Conservation (phyloP, 92 coral and sea anemone species). For the Siderastrea radians region DNA sequence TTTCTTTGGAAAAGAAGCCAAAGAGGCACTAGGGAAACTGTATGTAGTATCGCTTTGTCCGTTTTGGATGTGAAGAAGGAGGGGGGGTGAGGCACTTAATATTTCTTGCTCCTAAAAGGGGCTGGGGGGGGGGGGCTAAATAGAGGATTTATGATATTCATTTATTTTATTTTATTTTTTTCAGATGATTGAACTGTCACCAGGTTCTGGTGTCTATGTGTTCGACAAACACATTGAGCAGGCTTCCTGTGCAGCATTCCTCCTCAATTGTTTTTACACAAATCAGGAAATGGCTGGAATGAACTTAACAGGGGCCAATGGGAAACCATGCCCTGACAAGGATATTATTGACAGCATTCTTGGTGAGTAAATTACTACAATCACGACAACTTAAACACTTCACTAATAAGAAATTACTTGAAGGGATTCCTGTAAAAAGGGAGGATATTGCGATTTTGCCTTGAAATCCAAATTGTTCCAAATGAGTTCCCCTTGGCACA, state of each 20-base stretch:
- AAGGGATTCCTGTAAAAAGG: neutral
- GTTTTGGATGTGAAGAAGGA: too few species aligned
- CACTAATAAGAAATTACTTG: neutral
- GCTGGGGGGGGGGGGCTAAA: too few species aligned
- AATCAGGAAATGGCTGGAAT: constrained; percentile 54
- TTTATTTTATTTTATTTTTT: neutral
- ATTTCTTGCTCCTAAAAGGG: too few species aligned
- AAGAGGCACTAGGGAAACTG: too few species aligned
- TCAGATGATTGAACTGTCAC: constrained; percentile 52
- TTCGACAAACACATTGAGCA: constrained; percentile 52
- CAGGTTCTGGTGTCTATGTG: constrained; percentile 40
- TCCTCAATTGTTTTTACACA: constrained; percentile 40
- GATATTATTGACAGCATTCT: constrained; percentile 46
- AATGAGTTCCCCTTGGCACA: too few species aligned
- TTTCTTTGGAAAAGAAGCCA: too few species aligned
- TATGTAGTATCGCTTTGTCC: too few species aligned
- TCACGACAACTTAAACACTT: neutral
- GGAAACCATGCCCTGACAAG: constrained; percentile 48
- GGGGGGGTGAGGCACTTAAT: too few species aligned
- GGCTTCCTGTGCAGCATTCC: constrained; percentile 54
- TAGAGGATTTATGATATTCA: too few species aligned
- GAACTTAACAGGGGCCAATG: constrained; percentile 47
- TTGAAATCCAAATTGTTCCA: too few species aligned
- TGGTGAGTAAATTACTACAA: constrained; percentile 20
- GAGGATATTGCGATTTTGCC: too few species aligned